Base-by-base conservation (phyloP, 2,888 invertebrate species). In the Stegana nigrithorax region DNA sequence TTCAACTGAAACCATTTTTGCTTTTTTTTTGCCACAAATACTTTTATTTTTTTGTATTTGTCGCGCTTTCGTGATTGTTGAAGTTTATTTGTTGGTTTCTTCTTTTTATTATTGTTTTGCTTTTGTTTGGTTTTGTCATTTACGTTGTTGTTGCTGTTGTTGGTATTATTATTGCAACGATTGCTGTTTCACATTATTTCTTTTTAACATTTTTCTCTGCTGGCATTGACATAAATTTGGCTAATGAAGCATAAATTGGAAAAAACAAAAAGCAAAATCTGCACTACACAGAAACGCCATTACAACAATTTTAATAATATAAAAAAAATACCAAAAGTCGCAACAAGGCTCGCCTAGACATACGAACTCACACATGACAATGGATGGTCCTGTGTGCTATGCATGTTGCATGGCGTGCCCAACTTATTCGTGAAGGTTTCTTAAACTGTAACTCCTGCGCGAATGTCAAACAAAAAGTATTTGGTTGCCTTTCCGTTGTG, bases 251-350 rank as follows among this genome's bases (percentile, higher is more conserved):
- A 53, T 29, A 53, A 29, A 29, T 29, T 53, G 8, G 2, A 32
- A 21, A 58, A 29, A 25, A 42, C 53, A 3, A 42, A 44, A 45
- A 10, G n/a, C 27, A 56, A 53, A 29, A 25, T 21, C 3, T 23
- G 25, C 21, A 56, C 39, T 19, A 36, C 19, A 23, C 75, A 78
- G 75, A 71, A 78, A 64, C 67, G 67, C 76, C 67, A 79, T 78
- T 73, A 72, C n/a, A 74, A 74, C 68, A 68, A 73, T 73, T 74
- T 70, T 65, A 67, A 66, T 32, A 12, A 27, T 21, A 25, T 23
- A 32, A n/a, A 32, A 32, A 32, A 2, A 32, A 32, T n/a, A 32
- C 10, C 32, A 32, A 32, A 10, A 32, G 5, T 2, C 10, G n/a
- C 32, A 32, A 32, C 32, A 32, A 29, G 29, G 29, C 29, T 7